Conservation (phyloP, 2,113 vertebrate species). For the Daubentonia madagascariensis region DNA sequence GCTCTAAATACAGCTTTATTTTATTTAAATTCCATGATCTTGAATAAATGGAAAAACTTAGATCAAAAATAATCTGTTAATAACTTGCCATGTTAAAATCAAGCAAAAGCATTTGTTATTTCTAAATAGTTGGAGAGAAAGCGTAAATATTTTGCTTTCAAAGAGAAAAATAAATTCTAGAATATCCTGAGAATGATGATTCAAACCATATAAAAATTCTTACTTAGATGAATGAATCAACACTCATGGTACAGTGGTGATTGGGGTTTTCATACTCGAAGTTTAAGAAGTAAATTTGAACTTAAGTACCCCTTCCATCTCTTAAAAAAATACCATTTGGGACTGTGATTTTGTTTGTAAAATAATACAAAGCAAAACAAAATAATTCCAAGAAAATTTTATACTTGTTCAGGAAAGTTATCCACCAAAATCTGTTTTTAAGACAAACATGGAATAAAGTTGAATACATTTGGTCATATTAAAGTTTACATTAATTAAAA, state of each 20-base stretch:
- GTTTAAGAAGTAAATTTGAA: background rate
- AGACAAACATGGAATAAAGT: background rate
- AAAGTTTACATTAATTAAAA: background rate
- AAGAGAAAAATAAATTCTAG: background rate
- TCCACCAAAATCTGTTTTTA: background rate
- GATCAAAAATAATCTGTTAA: constrained; percentile 60
- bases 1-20: constrained; percentile 84
- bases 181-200: background rate
- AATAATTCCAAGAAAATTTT: background rate
- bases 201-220: background rate
- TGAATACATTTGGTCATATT: background rate
- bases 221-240: background rate
- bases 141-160: background rate
- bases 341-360: background rate
- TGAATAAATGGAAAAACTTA: constrained; percentile 50
- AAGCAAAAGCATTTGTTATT: background rate
- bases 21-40: constrained; percentile 62
- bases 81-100: background rate
- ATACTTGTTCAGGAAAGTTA: background rate
- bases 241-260: background rate
- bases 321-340: background rate
- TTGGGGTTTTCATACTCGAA: background rate
- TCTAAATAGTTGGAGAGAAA: background rate
- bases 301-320: background rate
- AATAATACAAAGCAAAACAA: background rate